Evolutionary conservation across 1,140 invertebrate species (phyloP), one percentile per base, ranked within the genome.

Genomic region (Hyles euphorbiae): DNA sequence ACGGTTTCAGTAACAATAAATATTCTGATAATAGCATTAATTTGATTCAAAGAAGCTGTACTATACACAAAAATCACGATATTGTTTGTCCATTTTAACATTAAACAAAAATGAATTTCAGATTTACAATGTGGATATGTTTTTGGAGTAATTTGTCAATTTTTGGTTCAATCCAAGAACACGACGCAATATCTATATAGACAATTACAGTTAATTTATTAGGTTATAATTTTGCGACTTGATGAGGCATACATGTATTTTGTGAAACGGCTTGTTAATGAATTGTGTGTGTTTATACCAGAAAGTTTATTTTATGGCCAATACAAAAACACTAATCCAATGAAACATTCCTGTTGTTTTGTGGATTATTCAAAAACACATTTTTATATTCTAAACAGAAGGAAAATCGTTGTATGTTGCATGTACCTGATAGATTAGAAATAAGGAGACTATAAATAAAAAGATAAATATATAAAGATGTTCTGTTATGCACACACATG

Each of bases 351-450:
- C 64, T 60, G 56, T 56, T 74, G 68, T 76, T 78, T 74, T 66
- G 68, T 78, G 73, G 73, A 76, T 74, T 75, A 59, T 50, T 48
- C 50, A 60, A 65, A 58, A 66, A 71, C 56, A 55, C 58, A 60
- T 61, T 58, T 49, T 53, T 63, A 51, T 50, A 72, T 58, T 65
- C 51, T 51, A 60, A 56, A 58, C 57, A 63, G 48, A 64, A 65
- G 57, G 59, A 66, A 65, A 65, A 61, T 68, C 61, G 71, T 74
- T 70, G 73, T 76, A 80, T 80, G 79, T 76, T 74, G 70, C 78
- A 78, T 70, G 81, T 81, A 83, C 81, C 81, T 83, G 81, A 83
- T 81, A 81, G 65, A 70, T 76, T 83, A 83, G 78, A 75, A 53
- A 60, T 79, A 83, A 78, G 70, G 64, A 40, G 36, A 40, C 36